phyloP scores from a whole-genome alignment of 2,113 vertebrate genomes.

The Thalassoma bifasciatum region DNA sequence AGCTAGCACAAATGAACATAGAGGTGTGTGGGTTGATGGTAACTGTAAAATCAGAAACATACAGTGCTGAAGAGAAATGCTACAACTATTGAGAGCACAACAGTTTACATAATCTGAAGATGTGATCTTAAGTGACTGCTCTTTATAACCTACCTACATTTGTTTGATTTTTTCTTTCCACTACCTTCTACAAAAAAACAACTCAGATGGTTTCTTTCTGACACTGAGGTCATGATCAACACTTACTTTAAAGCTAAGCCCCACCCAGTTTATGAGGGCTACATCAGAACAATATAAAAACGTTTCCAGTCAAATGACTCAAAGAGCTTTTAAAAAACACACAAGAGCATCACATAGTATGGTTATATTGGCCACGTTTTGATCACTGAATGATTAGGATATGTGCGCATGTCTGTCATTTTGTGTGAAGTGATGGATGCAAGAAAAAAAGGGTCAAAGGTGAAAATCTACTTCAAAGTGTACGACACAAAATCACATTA shows the following conservation, averaged over 20 bases:
- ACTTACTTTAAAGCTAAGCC: constrained; percentile 50
- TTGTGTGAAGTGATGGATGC: constrained; percentile 47
- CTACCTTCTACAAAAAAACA: constrained; percentile 72
- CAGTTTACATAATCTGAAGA: constrained; percentile 10
- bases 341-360: constrained; percentile 52
- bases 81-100: constrained; percentile 18
- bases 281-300: constrained; percentile 74
- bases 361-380: not conserved
- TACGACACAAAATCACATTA: constrained; percentile 78
- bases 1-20: constrained; percentile 45
- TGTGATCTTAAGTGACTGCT: constrained; percentile 38
- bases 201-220: constrained; percentile 52
- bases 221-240: constrained; percentile 52
- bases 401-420: constrained; percentile 32
- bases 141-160: constrained; percentile 63
- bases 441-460: constrained; percentile 53
- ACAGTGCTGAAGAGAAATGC: constrained; percentile 39
- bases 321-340: constrained; percentile 53
- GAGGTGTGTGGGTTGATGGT: constrained; percentile 48
- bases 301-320: constrained; percentile 51
- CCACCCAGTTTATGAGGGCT: constrained; percentile 56
- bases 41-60: constrained; percentile 23
- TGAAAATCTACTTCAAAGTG: constrained; percentile 67
- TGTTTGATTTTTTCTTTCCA: constrained; percentile 49
- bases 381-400: constrained; percentile 12